Conservation (phyloP, 2,888 invertebrate genomes). For the Rutpela maculata region DNA sequence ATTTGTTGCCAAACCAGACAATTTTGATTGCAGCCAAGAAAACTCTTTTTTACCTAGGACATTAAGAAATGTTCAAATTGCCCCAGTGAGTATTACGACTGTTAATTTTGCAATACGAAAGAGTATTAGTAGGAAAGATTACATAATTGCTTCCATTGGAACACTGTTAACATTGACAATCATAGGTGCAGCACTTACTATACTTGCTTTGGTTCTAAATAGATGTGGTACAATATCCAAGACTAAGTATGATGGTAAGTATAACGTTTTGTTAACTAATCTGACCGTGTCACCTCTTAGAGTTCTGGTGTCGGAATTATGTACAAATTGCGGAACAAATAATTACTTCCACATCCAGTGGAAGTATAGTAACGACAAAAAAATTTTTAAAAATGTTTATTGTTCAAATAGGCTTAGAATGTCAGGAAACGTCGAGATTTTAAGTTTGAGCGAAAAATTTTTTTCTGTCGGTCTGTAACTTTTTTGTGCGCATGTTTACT, state of each 20-base stretch:
- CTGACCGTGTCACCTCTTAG: too few species aligned
- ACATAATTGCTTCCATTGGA: slow-evolving; percentile 77
- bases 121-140: slow-evolving; percentile 79
- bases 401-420: too few species aligned
- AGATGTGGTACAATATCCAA: slow-evolving; percentile 63
- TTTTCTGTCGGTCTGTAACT: too few species aligned
- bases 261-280: too few species aligned
- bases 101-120: slow-evolving; percentile 75
- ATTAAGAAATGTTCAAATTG: slow-evolving; percentile 25
- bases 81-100: slow-evolving; percentile 45
- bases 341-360: too few species aligned
- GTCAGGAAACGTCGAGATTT: too few species aligned
- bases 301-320: too few species aligned
- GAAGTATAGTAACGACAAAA: too few species aligned
- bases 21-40: slow-evolving; percentile 76
- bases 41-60: slow-evolving; percentile 64
- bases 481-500: too few species aligned
- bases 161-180: slow-evolving; percentile 76
- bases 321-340: too few species aligned
- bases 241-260: slow-evolving; percentile 50
- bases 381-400: too few species aligned
- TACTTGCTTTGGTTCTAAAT: slow-evolving; percentile 68
- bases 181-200: slow-evolving; percentile 75
- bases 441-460: too few species aligned
- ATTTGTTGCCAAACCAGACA: slow-evolving; percentile 83